phyloP scores from a whole-genome alignment of 2,797 vertebrate species.

The Zalophus californianus region DNA sequence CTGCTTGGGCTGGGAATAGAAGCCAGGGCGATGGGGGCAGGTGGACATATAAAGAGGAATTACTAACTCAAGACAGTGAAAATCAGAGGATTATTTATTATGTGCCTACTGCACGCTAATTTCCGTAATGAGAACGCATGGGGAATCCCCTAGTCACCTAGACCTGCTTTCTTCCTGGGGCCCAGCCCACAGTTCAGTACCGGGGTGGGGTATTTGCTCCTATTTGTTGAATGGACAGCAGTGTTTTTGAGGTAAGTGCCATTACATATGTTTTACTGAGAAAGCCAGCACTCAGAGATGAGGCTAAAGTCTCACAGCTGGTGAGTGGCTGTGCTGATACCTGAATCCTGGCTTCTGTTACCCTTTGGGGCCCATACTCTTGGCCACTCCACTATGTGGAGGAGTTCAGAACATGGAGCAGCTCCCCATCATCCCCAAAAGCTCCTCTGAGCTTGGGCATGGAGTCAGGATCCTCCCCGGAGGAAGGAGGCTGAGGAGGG shows the following conservation, averaged over 20 bases:
- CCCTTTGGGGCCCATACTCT: not conserved
- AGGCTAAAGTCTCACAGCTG: not conserved
- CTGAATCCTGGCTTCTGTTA: not conserved
- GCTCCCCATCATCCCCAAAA: not conserved
- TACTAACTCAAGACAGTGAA: not conserved
- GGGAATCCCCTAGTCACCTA: not conserved
- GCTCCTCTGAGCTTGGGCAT: not conserved
- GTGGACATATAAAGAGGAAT: not conserved
- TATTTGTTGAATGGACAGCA: not conserved
- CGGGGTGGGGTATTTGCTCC: not conserved
- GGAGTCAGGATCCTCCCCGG: not conserved
- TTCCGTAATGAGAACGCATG: not conserved
- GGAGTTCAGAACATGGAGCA: not conserved
- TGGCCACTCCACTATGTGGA: too few relatives aligned
- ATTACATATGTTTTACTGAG: not conserved
- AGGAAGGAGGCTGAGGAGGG: not conserved
- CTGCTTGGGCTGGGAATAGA: not conserved
- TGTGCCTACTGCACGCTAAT: not conserved
- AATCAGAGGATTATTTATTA: not conserved
- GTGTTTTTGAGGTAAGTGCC: not conserved
- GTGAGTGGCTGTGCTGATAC: not conserved
- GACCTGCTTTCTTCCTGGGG: not conserved
- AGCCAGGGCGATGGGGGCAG: not conserved
- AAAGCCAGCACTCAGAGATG: not conserved
- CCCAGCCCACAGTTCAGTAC: not conserved